Base-by-base conservation (phyloP, 2,797 vertebrate species). In the Knipowitschia caucasica region DNA sequence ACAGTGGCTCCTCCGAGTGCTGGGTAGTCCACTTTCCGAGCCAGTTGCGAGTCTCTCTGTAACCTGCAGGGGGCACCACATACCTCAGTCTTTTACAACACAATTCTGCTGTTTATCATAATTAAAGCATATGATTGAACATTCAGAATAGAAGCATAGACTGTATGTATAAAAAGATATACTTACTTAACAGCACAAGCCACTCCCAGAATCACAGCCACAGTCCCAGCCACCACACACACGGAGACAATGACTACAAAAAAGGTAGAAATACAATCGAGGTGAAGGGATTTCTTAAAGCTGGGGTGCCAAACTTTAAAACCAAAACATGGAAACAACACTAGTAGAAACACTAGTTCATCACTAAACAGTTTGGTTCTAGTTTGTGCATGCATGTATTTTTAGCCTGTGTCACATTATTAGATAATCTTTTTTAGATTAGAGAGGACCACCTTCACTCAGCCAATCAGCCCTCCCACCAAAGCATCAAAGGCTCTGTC, bases 11-110 rank as follows among this genome's bases (percentile, higher is more conserved):
- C 73, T 53, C 75, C 76, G 11, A 90, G 90, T 0, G 84, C 85
- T 0, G 91, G 89, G 60, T 98, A 99, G 72, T 97, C 94, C 0
- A 85, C 86, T 80, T 98, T 98, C 80, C 93, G 82, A 0, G 93
- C 83, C 36, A 94, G 82, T 26, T 46, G 92, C 0, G 84, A 70
- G 43, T 94, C 91, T 52, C 75, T 92, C 66, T 92, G 92, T 53
- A 94, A 70, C 89, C 96, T 99, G 83, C 4, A 36, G 40, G 15
- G 43, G 38, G 17, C 2, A 59, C 5, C 12, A 45, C 9, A 12
- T 51, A 46, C 53, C 4, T 53, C 34, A 67, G 53, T 47, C 15
- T 15, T 38, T 47, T 20, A 57, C 2, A 7, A 7, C 7, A 30
- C 26, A 30, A 24, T 25, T 14, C 5, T 4, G 1, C 11, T 14